Conservation (phyloP, 2,888 invertebrate genomes). For the Aleiodes alternator region DNA sequence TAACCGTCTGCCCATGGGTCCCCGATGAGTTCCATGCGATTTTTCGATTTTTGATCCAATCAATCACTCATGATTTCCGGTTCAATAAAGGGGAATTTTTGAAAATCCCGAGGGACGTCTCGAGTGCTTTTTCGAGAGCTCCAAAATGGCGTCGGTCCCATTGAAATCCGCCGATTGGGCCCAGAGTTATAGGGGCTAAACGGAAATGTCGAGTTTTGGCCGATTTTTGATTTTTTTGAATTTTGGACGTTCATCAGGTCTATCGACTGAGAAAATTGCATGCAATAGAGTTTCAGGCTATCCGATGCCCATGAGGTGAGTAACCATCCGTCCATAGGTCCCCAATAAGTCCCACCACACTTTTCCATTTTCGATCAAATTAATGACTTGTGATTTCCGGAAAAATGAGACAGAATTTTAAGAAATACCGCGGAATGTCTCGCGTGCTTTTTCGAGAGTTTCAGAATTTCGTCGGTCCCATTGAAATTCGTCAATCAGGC, state of each 20-base stretch:
- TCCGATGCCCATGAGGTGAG: slow-evolving; percentile 69
- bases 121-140: background rate
- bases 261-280: slow-evolving; percentile 70
- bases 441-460: too few relatives aligned
- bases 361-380: slow-evolving; percentile 10
- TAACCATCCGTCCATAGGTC: slow-evolving; percentile 63
- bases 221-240: too few relatives aligned
- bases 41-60: slow-evolving; percentile 8
- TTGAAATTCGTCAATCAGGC: background rate
- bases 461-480: too few relatives aligned
- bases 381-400: background rate
- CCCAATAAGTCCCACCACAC: slow-evolving; percentile 2
- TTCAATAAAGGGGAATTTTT: background rate
- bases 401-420: background rate
- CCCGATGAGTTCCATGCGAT: slow-evolving; percentile 8
- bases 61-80: background rate
- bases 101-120: background rate
- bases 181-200: background rate
- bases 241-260: slow-evolving; percentile 67
- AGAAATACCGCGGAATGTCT: background rate
- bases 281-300: slow-evolving; percentile 40
- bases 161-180: background rate
- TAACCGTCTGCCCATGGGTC: slow-evolving; percentile 63
- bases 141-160: background rate
- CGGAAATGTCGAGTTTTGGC: too few relatives aligned